phyloP scores from a whole-genome alignment of 2,797 vertebrate species.

The Syngnathus acus region DNA sequence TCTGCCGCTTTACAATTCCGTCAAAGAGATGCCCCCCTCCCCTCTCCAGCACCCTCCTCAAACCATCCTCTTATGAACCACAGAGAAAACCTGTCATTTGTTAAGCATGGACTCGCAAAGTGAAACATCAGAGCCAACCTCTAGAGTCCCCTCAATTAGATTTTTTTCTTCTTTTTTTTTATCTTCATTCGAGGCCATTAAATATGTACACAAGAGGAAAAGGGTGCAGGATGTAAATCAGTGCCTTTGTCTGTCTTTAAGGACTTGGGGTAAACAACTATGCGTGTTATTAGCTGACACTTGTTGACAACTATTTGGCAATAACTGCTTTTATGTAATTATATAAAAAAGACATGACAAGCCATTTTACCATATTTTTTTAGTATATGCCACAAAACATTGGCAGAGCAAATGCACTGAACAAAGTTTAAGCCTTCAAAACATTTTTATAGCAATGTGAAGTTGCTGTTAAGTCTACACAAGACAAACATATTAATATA shows the following conservation, averaged over 20 bases:
- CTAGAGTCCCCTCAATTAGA: slow-evolving; percentile 44
- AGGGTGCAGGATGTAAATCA: slow-evolving; percentile 16
- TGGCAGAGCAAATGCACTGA: neutral
- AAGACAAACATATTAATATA: too few relatives aligned
- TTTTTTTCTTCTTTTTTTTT: slow-evolving; percentile 8
- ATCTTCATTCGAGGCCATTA: slow-evolving; percentile 37
- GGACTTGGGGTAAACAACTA: slow-evolving; percentile 1
- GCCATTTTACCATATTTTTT: neutral
- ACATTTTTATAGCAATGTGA: neutral
- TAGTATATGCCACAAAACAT: neutral
- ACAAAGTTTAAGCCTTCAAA: neutral
- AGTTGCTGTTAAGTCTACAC: neutral
- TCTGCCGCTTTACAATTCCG: slow-evolving; percentile 67
- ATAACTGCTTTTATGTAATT: neutral
- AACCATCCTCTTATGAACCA: slow-evolving; percentile 22
- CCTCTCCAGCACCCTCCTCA: neutral
- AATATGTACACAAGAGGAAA: slow-evolving; percentile 27
- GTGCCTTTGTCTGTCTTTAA: slow-evolving; percentile 8
- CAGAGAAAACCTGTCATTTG: slow-evolving; percentile 39
- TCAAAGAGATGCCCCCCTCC: slow-evolving; percentile 50
- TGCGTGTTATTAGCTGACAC: neutral
- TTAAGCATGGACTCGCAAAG: slow-evolving; percentile 49
- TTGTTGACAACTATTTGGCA: neutral
- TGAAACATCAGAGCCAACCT: slow-evolving; percentile 53
- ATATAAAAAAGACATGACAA: neutral